Conservation (phyloP, 2,888 invertebrate genomes). For the Phengaris arion region DNA sequence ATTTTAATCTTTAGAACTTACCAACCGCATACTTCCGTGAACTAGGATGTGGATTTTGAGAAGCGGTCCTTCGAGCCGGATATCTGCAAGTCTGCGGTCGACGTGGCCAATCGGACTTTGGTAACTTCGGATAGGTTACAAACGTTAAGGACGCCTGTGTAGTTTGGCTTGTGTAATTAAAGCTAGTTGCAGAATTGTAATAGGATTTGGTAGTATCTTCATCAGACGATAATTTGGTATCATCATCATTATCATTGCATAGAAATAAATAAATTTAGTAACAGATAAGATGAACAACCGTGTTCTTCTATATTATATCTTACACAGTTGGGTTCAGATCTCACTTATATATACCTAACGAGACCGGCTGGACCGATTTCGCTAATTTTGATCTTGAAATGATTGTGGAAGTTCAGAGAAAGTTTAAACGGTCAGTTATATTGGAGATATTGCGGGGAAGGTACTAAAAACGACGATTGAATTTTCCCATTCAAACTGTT, state of each 20-base stretch:
- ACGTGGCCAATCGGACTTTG: conserved; percentile 14
- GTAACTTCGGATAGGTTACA: conserved; percentile 3
- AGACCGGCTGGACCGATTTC: too few species aligned
- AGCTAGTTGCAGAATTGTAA: conserved; percentile 1
- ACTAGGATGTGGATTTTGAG: neutral
- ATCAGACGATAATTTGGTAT: neutral
- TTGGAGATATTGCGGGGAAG: too few species aligned
- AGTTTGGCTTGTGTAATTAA: neutral
- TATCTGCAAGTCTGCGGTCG: conserved; percentile 9
- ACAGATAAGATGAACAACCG: too few species aligned
- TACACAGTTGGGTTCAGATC: too few species aligned
- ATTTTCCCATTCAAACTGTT: too few species aligned
- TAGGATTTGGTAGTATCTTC: neutral
- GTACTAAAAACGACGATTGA: too few species aligned
- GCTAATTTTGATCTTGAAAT: too few species aligned
- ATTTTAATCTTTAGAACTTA: conserved; percentile 6
- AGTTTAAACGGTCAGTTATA: too few species aligned
- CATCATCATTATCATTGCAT: neutral
- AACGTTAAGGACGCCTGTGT: neutral
- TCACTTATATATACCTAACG: too few species aligned
- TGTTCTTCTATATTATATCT: too few species aligned
- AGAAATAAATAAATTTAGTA: too few species aligned
- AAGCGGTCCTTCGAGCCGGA: neutral
- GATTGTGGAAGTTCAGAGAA: too few species aligned
- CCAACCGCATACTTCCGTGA: conserved; percentile 3